Percentiles rank a stretch among this genome's conserved stretches.
Evolutionary conservation across 2,888 invertebrate genomes (phyloP).

Genomic region (Chrysolina americana): DNA sequence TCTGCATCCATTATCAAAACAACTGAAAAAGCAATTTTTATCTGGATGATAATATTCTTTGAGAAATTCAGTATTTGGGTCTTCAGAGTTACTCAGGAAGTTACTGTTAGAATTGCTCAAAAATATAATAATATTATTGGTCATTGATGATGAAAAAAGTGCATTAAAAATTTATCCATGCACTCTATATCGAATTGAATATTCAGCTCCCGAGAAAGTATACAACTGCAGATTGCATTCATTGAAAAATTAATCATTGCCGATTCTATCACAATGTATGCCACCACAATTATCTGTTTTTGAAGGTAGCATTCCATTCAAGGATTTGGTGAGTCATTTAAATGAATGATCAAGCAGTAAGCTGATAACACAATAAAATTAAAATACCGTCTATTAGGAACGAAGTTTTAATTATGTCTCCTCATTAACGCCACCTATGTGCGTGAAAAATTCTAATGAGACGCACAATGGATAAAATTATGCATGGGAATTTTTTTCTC

Average conservation of each 20-base stretch:
- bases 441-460: background rate
- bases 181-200: too few species aligned
- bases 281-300: background rate
- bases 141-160: too few species aligned
- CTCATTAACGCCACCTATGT: background rate
- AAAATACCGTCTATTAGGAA: slow-evolving; percentile 2
- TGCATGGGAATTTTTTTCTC: background rate
- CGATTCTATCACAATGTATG: background rate
- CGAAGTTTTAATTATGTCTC: slow-evolving; percentile 6
- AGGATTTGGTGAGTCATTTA: slow-evolving; percentile 1
- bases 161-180: too few species aligned
- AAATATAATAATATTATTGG: too few species aligned
- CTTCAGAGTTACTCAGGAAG: too few species aligned
- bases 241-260: background rate
- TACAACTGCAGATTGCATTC: background rate
- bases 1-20: too few species aligned
- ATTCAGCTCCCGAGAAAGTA: too few species aligned
- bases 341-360: slow-evolving; percentile 4
- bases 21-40: too few species aligned
- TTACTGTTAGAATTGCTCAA: too few species aligned
- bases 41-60: too few species aligned
- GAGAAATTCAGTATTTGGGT: too few species aligned
- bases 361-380: background rate
- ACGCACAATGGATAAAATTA: background rate
- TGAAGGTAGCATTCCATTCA: background rate